Evolutionary conservation across 2,888 invertebrate genomes (phyloP).

Genomic region (Oeneis ivallda): DNA sequence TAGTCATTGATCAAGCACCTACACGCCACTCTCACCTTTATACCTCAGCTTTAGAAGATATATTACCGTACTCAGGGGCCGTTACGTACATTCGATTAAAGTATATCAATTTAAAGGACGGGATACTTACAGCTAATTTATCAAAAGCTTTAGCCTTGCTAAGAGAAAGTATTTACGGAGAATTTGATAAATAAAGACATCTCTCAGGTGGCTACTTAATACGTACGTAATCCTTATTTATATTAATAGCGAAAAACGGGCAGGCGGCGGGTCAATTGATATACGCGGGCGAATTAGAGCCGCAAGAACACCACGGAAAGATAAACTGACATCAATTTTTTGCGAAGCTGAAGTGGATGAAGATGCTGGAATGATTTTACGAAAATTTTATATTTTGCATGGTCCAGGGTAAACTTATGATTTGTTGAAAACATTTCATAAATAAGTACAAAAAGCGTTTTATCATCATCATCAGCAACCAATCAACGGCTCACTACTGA

Average conservation of each 20-base stretch:
- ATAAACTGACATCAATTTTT: too few relatives aligned
- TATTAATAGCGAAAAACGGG: background rate
- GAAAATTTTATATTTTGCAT: too few relatives aligned
- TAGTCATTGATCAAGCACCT: slow-evolving; percentile 2
- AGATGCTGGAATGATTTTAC: too few relatives aligned
- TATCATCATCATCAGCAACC: too few relatives aligned
- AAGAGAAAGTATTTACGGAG: background rate
- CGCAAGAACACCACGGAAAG: too few relatives aligned
- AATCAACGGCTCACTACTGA: too few relatives aligned
- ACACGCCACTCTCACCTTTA: slow-evolving; percentile 1
- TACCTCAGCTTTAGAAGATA: background rate
- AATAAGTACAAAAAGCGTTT: too few relatives aligned
- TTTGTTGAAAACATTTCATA: too few relatives aligned
- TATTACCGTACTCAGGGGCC: background rate
- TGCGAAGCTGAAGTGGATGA: too few relatives aligned
- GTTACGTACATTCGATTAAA: slow-evolving; percentile 9
- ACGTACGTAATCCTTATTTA: background rate
- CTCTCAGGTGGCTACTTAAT: slow-evolving; percentile 9
- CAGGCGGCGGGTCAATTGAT: background rate
- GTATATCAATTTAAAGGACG: slow-evolving; percentile 16
- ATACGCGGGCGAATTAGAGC: too few relatives aligned
- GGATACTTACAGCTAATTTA: slow-evolving; percentile 10
- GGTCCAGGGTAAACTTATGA: too few relatives aligned
- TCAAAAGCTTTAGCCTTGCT: slow-evolving; percentile 7
- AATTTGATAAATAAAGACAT: too few relatives aligned